Percentiles rank a stretch among this genome's conserved stretches.
These are phyloP conservation scores for Diplodus puntazzo DNA, from an alignment of 2,797 vertebrate species.

Conservation along the genomic window DNA sequence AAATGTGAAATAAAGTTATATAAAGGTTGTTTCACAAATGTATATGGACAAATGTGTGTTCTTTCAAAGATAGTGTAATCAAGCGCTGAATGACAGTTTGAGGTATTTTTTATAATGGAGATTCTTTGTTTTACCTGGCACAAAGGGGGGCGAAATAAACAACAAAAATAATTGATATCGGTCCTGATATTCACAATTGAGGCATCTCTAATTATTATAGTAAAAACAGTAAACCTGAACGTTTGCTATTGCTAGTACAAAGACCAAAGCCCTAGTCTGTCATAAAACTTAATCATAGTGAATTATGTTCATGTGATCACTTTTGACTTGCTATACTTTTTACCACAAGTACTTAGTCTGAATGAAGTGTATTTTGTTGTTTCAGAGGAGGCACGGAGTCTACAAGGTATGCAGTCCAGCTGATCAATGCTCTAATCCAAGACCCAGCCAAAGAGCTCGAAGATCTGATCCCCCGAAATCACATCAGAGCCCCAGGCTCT, in stretches of 20 bases:
- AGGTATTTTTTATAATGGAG: no score
- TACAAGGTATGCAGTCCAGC: conserved; percentile 96
- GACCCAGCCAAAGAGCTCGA: conserved; percentile 99
- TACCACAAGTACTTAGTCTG: background rate
- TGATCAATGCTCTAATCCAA: conserved; percentile 99
- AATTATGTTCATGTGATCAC: background rate
- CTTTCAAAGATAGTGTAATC: no score
- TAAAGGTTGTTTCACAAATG: no score
- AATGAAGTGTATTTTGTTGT: conserved; percentile 35
- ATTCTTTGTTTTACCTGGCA: no score
- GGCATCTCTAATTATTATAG: no score
- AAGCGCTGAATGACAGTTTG: no score
- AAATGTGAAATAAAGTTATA: no score
- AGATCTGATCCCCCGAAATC: conserved; percentile 98
- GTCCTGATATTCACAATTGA: no score
- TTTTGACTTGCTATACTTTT: background rate
- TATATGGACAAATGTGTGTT: no score
- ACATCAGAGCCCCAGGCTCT: conserved; percentile 94
- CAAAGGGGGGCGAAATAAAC: no score
- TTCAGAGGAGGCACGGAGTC: conserved; percentile 97
- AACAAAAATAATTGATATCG: no score
- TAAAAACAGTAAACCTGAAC: background rate
- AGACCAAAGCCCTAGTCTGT: background rate
- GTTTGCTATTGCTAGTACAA: background rate
- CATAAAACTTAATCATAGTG: background rate